These are phyloP conservation scores for Aselliscus stoliczkanus DNA, from an alignment of 2,797 vertebrate genomes.

Conservation along the genomic window DNA sequence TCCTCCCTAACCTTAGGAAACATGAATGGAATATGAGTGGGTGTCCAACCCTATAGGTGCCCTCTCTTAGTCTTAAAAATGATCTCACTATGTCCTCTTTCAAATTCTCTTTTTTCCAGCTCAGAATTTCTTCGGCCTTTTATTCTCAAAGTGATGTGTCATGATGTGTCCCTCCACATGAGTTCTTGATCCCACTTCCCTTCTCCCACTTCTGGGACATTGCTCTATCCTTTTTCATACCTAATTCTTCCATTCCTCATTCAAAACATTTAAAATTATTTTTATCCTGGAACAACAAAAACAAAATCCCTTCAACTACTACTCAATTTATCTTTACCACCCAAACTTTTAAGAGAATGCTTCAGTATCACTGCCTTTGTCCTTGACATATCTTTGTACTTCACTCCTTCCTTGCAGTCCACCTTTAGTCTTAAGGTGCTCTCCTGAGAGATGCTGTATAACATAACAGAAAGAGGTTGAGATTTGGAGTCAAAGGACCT, in stretches of 20 bases:
- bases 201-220: not conserved
- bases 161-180: fast-evolving
- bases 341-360: not conserved
- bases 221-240: not conserved
- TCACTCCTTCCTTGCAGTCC: not conserved
- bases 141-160: not conserved
- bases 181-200: not conserved
- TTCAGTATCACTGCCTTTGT: not conserved
- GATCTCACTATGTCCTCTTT: not conserved
- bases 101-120: not conserved
- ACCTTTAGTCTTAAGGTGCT: not conserved
- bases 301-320: not conserved
- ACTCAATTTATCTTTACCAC: not conserved
- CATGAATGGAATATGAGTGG: not conserved
- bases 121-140: not conserved
- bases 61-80: not conserved
- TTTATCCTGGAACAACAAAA: not conserved
- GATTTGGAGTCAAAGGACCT: not conserved
- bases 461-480: not conserved
- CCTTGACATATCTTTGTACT: not conserved
- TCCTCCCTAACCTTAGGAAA: not conserved
- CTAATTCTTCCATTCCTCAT: not conserved
- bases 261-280: not conserved
- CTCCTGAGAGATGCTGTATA: not conserved
- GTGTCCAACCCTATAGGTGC: not conserved